Evolutionary conservation across 2,888 invertebrate species (phyloP).

Genomic region (Brachyptera risi): DNA sequence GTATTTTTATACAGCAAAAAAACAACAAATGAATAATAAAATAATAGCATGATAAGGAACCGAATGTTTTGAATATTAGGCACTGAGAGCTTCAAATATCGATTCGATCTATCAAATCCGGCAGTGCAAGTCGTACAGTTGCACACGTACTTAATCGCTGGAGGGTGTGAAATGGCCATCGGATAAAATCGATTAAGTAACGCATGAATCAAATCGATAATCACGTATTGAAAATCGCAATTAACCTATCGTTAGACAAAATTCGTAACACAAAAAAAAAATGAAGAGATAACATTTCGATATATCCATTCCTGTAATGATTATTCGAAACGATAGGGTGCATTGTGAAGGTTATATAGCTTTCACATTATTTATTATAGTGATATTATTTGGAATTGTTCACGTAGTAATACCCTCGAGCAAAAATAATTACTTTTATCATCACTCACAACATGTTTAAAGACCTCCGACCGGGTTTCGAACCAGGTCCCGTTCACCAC

Average conservation of each 20-base stretch:
- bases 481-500: no score
- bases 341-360: background rate
- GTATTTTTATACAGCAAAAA: no score
- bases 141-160: no score
- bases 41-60: no score
- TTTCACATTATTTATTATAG: background rate
- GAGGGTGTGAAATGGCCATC: no score
- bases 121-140: no score
- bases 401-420: background rate
- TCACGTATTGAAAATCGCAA: slow-evolving; percentile 11
- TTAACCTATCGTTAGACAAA: background rate
- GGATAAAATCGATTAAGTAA: slow-evolving; percentile 4
- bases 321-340: background rate
- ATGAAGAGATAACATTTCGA: background rate
- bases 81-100: no score
- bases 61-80: no score
- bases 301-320: background rate
- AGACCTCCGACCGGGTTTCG: background rate
- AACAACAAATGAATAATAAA: no score
- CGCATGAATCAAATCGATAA: slow-evolving; percentile 11
- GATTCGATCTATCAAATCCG: no score
- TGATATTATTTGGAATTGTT: background rate
- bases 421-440: background rate
- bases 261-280: no score
- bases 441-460: background rate